phyloP scores from a whole-genome alignment of 2,113 vertebrate genomes.

The Zosterops pallidus region DNA sequence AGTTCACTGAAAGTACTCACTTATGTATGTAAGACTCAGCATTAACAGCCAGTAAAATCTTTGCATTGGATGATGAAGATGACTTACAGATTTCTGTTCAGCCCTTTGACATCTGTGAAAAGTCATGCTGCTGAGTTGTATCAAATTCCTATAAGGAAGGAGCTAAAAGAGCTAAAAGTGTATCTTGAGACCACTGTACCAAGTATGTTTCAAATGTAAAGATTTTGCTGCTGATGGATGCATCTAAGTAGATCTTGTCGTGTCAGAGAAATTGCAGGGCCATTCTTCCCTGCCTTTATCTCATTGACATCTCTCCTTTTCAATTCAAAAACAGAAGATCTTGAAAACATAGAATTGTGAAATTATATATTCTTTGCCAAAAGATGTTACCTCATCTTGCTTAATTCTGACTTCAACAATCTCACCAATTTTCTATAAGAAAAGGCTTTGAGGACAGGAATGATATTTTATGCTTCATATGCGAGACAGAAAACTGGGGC shows the following conservation, averaged over 20 bases:
- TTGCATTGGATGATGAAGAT: not conserved
- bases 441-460: not conserved
- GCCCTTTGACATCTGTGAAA: not conserved
- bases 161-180: not conserved
- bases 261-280: not conserved
- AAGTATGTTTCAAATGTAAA: not conserved
- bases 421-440: not conserved
- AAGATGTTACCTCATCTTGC: not conserved
- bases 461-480: constrained; percentile 15
- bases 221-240: not conserved
- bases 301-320: not conserved
- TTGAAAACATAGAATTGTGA: not conserved
- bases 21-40: not conserved
- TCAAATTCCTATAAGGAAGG: not conserved
- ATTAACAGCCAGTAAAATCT: not conserved
- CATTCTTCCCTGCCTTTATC: not conserved
- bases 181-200: not conserved
- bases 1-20: not conserved
- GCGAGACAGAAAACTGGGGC: constrained; percentile 45
- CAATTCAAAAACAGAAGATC: not conserved
- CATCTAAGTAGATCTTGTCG: not conserved
- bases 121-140: not conserved
- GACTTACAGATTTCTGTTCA: not conserved
- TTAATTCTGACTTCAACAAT: not conserved
- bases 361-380: not conserved